Conservation (phyloP, 2,888 invertebrate species). For the Ormyrus labotus region DNA sequence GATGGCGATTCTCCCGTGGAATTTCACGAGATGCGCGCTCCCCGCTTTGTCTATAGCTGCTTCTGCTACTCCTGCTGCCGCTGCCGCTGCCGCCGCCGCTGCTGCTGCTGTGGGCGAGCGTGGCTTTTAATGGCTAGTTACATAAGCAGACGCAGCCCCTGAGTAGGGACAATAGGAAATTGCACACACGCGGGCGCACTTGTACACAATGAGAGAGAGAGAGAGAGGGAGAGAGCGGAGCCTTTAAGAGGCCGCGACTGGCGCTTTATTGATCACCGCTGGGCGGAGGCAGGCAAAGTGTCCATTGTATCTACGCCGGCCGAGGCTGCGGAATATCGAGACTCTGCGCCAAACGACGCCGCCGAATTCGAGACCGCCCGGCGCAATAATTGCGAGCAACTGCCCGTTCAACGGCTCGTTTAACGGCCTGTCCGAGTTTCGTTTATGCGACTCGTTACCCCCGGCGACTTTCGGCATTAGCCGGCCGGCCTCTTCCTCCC, state of each 20-base stretch:
- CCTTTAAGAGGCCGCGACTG: slow-evolving; percentile 10
- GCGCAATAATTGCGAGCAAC: slow-evolving; percentile 69
- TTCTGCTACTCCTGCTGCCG: background rate
- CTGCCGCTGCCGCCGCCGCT: background rate
- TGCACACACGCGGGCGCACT: slow-evolving; percentile 21
- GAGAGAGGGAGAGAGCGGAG: slow-evolving; percentile 13
- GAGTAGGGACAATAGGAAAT: slow-evolving; percentile 45
- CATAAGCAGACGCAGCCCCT: slow-evolving; percentile 41
- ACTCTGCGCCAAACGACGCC: slow-evolving; percentile 16
- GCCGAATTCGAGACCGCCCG: slow-evolving; percentile 31
- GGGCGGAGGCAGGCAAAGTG: slow-evolving; percentile 56
- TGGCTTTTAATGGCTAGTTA: slow-evolving; percentile 56
- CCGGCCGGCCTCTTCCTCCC: slow-evolving; percentile 50
- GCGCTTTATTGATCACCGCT: slow-evolving; percentile 62
- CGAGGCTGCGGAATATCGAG: slow-evolving; percentile 38
- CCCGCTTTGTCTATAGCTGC: slow-evolving; percentile 29
- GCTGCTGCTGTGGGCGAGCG: background rate
- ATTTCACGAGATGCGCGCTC: slow-evolving; percentile 38
- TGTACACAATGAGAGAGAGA: slow-evolving; percentile 24
- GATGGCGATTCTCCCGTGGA: slow-evolving; percentile 18
- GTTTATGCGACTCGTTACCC: background rate
- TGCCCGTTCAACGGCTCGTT: slow-evolving; percentile 66
- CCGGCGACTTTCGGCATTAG: slow-evolving; percentile 22
- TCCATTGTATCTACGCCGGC: slow-evolving; percentile 65
- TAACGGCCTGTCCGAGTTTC: slow-evolving; percentile 58